Conservation (phyloP, 2,113 vertebrate genomes). For the Neomonachus schauinslandi region DNA sequence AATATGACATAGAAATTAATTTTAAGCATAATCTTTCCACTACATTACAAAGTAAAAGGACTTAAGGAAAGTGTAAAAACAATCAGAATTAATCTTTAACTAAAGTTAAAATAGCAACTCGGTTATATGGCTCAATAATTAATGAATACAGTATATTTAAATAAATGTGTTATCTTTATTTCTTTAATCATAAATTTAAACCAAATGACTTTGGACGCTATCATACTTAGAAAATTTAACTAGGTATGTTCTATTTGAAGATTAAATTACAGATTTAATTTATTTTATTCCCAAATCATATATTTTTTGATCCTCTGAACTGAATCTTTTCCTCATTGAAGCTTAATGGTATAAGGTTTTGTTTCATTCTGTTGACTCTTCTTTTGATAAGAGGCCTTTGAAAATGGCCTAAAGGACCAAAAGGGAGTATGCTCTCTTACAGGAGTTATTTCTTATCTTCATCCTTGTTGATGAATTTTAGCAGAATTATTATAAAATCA, state of each 20-base stretch:
- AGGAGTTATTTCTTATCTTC: slow-evolving; percentile 20
- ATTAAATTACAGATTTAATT: not conserved
- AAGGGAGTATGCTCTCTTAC: not conserved
- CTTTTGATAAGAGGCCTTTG: not conserved
- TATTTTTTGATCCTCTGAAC: not conserved
- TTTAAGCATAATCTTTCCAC: slow-evolving; percentile 31
- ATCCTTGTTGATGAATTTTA: not conserved
- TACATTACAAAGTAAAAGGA: slow-evolving; percentile 58
- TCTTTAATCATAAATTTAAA: slow-evolving; percentile 49
- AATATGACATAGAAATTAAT: slow-evolving; percentile 59
- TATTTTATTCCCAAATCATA: not conserved
- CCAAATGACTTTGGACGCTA: not conserved
- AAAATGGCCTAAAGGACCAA: not conserved
- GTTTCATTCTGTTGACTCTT: not conserved
- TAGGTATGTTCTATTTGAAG: not conserved
- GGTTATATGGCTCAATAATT: slow-evolving; percentile 55
- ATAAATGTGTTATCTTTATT: slow-evolving; percentile 28
- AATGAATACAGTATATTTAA: slow-evolving; percentile 36
- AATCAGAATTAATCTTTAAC: slow-evolving; percentile 68
- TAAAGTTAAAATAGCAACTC: slow-evolving; percentile 18
- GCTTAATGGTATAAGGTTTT: not conserved
- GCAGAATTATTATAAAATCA: not conserved
- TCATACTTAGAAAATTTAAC: slow-evolving; percentile 6
- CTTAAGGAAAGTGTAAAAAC: slow-evolving; percentile 56
- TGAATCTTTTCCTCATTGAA: not conserved